phyloP scores from a whole-genome alignment of 1,140 invertebrate genomes.

The Brachionus koreanus region DNA sequence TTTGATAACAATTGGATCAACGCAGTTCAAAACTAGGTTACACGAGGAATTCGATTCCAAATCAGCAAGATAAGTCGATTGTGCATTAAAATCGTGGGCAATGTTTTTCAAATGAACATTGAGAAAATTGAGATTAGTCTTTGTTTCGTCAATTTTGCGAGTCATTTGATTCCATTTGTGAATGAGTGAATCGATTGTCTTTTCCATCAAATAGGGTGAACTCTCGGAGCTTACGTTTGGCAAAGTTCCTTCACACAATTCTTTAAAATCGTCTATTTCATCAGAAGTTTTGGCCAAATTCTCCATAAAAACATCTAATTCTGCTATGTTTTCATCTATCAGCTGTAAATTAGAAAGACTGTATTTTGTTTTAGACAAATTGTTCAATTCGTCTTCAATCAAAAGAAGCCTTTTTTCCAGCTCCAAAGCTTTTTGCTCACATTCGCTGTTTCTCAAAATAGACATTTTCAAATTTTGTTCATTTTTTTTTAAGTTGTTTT shows the following conservation, averaged over 20 bases:
- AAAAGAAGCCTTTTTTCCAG: background rate
- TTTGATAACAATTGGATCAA: conserved; percentile 24
- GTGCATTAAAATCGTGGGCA: background rate
- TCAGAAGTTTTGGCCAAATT: background rate
- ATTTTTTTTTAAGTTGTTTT: background rate
- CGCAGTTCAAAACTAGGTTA: background rate
- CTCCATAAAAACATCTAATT: background rate
- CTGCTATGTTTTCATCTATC: background rate
- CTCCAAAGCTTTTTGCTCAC: background rate
- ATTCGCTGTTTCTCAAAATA: background rate
- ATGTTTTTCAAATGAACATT: conserved; percentile 1
- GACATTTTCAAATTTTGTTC: conserved; percentile 16
- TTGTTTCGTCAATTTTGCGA: background rate
- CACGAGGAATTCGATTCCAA: background rate
- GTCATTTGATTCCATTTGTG: background rate
- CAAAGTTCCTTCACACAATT: background rate
- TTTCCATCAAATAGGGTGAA: background rate
- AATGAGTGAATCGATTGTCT: background rate
- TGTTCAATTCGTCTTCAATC: background rate
- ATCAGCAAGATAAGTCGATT: background rate
- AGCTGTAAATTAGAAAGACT: background rate
- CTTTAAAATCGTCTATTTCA: conserved; percentile 36
- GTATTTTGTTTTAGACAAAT: background rate
- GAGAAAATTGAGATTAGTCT: background rate
- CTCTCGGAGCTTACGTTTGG: background rate